phyloP scores from a whole-genome alignment of 2,888 invertebrate genomes.

The Laothoe populi region DNA sequence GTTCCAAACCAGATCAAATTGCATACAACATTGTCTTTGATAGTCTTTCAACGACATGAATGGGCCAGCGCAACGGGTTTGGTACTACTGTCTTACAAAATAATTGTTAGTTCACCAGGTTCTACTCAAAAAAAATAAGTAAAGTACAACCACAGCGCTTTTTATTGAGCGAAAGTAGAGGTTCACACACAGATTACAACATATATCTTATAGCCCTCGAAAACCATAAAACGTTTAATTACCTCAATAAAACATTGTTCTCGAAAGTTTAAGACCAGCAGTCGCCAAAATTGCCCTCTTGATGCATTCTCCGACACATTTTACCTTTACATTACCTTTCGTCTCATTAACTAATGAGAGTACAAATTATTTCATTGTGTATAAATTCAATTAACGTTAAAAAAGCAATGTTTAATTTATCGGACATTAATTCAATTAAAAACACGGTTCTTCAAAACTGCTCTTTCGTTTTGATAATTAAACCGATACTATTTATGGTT shows the following conservation, averaged over 20 bases:
- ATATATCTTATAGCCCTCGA: conserved; percentile 1
- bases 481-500: conserved; percentile 23
- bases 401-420: background rate
- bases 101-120: no score
- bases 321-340: conserved; percentile 20
- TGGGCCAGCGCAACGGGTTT: no score
- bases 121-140: no score
- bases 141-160: background rate
- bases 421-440: background rate
- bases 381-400: conserved; percentile 13
- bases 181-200: background rate
- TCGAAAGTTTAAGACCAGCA: conserved; percentile 15
- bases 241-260: conserved; percentile 24
- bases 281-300: conserved; percentile 8
- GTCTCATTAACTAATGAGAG: conserved; percentile 18
- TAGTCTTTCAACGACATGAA: no score
- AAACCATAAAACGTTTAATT: conserved; percentile 20
- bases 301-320: conserved; percentile 5
- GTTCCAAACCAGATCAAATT: no score
- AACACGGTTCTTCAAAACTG: background rate
- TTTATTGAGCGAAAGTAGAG: conserved; percentile 5
- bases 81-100: background rate
- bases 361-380: conserved; percentile 16
- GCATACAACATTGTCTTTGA: no score
- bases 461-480: conserved; percentile 17